Evolutionary conservation across 1,140 invertebrate species (phyloP).

Genomic region (Pseudomyrmex flavicornis): DNA sequence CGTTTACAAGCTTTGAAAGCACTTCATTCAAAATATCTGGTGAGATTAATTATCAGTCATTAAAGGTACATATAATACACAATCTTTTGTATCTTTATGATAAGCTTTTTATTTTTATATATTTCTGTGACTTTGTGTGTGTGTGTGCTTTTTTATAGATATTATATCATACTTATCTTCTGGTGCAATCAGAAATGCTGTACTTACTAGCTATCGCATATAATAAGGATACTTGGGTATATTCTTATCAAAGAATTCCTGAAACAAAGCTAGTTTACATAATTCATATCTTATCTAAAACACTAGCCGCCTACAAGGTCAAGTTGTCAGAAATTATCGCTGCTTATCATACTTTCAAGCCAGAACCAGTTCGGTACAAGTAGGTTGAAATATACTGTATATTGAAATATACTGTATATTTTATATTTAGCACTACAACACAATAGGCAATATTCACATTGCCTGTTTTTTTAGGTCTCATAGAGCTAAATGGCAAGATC

Average conservation of each 20-base stretch:
- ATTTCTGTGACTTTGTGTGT: too few species aligned
- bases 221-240: constrained; percentile 57
- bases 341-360: constrained; percentile 72
- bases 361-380: constrained; percentile 66
- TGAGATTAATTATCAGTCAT: constrained; percentile 77
- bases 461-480: constrained; percentile 61
- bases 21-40: constrained; percentile 68
- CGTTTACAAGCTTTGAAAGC: constrained; percentile 74
- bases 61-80: constrained; percentile 69
- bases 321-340: constrained; percentile 72
- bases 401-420: constrained; percentile 58
- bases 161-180: constrained; percentile 80
- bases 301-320: constrained; percentile 62
- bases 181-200: constrained; percentile 81
- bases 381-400: constrained; percentile 65
- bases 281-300: constrained; percentile 65
- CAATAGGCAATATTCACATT: not conserved
- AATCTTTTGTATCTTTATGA: too few species aligned
- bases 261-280: constrained; percentile 70
- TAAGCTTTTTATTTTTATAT: too few species aligned
- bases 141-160: constrained; percentile 68
- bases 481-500: constrained; percentile 77
- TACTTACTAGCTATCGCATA: constrained; percentile 77
- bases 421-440: constrained; percentile 16
- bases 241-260: constrained; percentile 59